Base-by-base conservation (phyloP, 2,797 vertebrate genomes). In the Hypotaenidia okinawae region DNA sequence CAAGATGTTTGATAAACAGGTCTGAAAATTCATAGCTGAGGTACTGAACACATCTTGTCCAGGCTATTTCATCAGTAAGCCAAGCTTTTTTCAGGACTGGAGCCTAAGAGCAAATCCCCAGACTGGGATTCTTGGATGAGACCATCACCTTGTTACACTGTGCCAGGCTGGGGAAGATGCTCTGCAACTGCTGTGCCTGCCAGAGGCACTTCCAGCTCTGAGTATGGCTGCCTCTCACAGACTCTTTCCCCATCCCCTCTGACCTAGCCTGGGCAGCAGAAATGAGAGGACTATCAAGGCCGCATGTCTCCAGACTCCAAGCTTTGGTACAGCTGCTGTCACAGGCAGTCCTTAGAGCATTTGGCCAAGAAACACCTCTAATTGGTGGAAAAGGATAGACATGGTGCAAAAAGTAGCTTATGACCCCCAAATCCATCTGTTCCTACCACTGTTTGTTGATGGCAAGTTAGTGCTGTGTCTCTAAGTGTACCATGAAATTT, bases 401-500 rank as follows among this genome's bases (percentile, higher is more conserved):
- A 32, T 37, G 13, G 16, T 77, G 27, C 59, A 73, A 25, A 25
- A 87, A 95, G 84, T 57, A 76, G n/a, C 16, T 87, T 82, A 33
- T 2, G 64, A 76, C 25, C 55, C 2, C 2, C 35, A 74, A 35
- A 82, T 72, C 87, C 75, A 52, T 87, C 72, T 76, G 57, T 51
- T 91, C 68, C 68, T 95, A 9, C 41, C 14, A 6, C 33, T 72
- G 23, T 63, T 54, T 62, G 64, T 62, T 90, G 87, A 93, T 2
- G 30, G 80, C 32, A 41, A 84, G 55, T 90, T 87, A 93, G 77
- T 77, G 25, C 77, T 79, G 74, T 63, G 66, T 76, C 74, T 13
- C 41, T 84, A 82, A 95, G 52, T 37, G 66, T 86, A 64, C 90
- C 7, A 1, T 66, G 68, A 85, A 58, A 78, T 91, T 66, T 91